These are phyloP conservation scores for Brenthis hecate DNA, from an alignment of 2,888 invertebrate genomes.

Conservation along the genomic window DNA sequence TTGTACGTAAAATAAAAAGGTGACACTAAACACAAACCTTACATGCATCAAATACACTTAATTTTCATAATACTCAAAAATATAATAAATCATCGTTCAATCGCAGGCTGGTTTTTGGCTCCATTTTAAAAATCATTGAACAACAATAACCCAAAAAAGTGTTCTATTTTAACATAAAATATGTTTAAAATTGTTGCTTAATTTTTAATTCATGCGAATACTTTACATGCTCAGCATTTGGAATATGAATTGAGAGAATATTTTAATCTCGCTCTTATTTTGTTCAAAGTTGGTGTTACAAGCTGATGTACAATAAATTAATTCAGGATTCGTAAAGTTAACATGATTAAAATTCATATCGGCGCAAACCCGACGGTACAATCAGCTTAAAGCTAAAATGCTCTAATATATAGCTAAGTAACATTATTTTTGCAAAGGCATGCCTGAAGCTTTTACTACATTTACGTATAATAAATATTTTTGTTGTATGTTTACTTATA, in stretches of 20 bases:
- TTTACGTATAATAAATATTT: too few relatives aligned
- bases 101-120: too few relatives aligned
- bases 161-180: too few relatives aligned
- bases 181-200: neutral
- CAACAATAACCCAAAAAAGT: neutral
- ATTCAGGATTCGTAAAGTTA: conserved; percentile 21
- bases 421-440: conserved; percentile 5
- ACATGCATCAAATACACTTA: too few relatives aligned
- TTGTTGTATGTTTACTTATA: too few relatives aligned
- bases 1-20: neutral
- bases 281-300: conserved; percentile 3
- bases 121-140: neutral
- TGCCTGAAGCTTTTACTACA: neutral
- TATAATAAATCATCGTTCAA: too few relatives aligned
- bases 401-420: conserved; percentile 3
- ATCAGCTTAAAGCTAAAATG: conserved; percentile 18
- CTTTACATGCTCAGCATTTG: neutral
- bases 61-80: too few relatives aligned
- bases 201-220: neutral
- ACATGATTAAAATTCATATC: conserved; percentile 29
- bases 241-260: conserved; percentile 13
- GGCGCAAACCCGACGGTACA: conserved; percentile 18
- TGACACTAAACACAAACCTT: too few relatives aligned
- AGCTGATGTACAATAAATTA: conserved; percentile 23
- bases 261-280: neutral